These are phyloP conservation scores for Procavia capensis DNA, from an alignment of 2,113 vertebrate genomes.

Conservation along the genomic window DNA sequence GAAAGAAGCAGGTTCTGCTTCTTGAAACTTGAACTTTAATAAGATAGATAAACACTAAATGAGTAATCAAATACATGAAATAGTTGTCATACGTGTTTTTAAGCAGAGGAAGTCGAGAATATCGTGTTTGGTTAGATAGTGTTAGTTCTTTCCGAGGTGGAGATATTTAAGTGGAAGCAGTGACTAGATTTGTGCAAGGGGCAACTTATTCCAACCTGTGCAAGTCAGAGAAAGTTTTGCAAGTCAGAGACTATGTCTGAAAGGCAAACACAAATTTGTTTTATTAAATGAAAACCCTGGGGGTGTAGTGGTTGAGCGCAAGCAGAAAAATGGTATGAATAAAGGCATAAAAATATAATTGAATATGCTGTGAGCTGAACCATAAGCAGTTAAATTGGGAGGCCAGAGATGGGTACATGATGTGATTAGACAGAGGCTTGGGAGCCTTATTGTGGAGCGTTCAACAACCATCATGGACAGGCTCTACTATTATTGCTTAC, in stretches of 20 bases:
- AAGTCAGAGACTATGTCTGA: neutral
- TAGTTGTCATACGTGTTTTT: neutral
- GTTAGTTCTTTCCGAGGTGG: neutral
- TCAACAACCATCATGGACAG: neutral
- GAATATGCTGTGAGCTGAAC: neutral
- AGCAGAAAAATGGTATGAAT: neutral
- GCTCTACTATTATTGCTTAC: neutral
- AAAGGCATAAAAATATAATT: neutral
- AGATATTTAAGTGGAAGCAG: neutral
- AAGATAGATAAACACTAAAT: neutral
- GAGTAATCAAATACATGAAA: neutral
- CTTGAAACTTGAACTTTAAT: neutral
- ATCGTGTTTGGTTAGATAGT: neutral
- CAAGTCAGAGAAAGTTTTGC: neutral
- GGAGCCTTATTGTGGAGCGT: neutral
- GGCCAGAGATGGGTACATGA: too few relatives aligned
- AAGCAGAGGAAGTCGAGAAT: neutral
- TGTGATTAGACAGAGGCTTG: neutral
- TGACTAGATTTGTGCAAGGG: accelerated
- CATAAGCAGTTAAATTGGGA: neutral
- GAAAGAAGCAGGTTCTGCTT: neutral
- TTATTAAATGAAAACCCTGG: too few relatives aligned
- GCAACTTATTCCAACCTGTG: neutral
- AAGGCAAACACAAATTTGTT: neutral
- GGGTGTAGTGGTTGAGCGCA: neutral